Percentiles rank a stretch among this genome's conserved stretches.
Conservation (phyloP, 1,140 invertebrate genomes). For the Solenopsis invicta region DNA sequence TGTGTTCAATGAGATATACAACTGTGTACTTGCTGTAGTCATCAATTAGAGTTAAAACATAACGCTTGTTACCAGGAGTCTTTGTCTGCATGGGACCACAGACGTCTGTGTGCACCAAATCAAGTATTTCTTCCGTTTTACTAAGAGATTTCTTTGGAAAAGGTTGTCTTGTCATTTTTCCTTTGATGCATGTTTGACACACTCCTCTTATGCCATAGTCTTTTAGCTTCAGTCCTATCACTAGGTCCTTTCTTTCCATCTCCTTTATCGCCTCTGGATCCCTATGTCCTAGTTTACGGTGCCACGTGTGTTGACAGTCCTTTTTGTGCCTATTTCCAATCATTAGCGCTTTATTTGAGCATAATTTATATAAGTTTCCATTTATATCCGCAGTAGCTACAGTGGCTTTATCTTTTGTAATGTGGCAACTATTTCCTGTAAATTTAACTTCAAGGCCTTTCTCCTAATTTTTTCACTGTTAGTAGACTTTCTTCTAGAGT, state of each 20-base stretch:
- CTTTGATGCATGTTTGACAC: neutral
- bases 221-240: neutral
- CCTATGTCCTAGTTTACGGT: neutral
- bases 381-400: neutral
- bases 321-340: neutral
- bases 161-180: neutral
- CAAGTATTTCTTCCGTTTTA: neutral
- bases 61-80: neutral
- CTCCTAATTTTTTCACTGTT: neutral
- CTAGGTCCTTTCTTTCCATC: neutral
- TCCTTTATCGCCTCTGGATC: neutral
- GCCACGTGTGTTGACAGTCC: neutral
- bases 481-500: neutral
- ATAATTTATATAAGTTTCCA: neutral
- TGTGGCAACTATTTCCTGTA: neutral
- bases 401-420: neutral
- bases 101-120: neutral
- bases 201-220: neutral
- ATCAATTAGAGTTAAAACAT: neutral
- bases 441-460: neutral
- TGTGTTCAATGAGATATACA: neutral
- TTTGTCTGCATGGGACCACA: neutral
- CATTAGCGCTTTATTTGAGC: neutral
- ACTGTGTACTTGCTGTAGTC: neutral
- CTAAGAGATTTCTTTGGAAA: neutral